Base-by-base conservation (phyloP, 2,797 vertebrate species). In the Meda fulgida region DNA sequence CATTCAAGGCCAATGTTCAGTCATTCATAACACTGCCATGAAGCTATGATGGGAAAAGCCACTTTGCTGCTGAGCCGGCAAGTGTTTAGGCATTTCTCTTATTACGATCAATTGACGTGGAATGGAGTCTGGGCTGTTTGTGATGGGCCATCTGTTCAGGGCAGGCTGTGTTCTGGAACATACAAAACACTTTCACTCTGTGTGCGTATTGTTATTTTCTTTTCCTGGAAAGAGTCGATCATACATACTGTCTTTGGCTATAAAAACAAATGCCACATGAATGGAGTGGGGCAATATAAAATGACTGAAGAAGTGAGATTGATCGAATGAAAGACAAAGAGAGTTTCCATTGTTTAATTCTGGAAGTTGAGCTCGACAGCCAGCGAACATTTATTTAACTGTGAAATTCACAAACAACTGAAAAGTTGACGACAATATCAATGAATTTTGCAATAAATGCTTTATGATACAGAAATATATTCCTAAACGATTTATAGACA, bases 61-160 rank as follows among this genome's bases (percentile, higher is more conserved):
- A 58, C 46, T 60, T 29, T 75, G 36, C 71, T 71, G 80, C 48
- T 34, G 71, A 78, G 48, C 14, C 55, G 51, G 53, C 48, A 36
- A 29, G 70, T n/a, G 34, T 67, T 76, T 66, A 55, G 81, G 66
- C 80, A 85, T 82, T 86, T 85, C 79, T 91, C 87, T 91, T 83
- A 84, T 92, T 91, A 87, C 46, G 66, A 80, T 81, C 90, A 91
- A 93, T 91, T 89, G 87, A 89, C 91, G 88, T 89, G 63, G 43
- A 92, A 80, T 69, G 63, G 58, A 85, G 89, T 91, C 88, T 85
- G 82, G 72, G 72, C 13, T 36, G 84, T 83, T 91, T 76, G 86
- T 90, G 80, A 80, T 85, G 75, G 48, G 67, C 89, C 92, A 90
- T 93, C 92, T 93, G 92, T 88, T 92, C 85, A 70, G 81, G 67